phyloP scores from a whole-genome alignment of 2,888 invertebrate species.

The Athripsodes cinereus region DNA sequence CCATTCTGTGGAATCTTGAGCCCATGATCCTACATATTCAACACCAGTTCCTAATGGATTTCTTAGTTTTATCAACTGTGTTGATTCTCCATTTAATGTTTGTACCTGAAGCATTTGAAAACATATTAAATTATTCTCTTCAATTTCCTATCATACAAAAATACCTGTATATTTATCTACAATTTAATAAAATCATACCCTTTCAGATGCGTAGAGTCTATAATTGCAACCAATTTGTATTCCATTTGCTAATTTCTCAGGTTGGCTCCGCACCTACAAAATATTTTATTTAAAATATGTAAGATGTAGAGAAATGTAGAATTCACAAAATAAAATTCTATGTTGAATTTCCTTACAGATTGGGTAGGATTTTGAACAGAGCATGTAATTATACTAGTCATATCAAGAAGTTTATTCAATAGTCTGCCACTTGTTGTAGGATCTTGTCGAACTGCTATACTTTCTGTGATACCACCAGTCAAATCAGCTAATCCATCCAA shows the following conservation, averaged over 20 bases:
- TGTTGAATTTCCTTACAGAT: conserved; percentile 13
- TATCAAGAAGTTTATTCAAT: conserved; percentile 65
- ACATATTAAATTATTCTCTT: too few relatives aligned
- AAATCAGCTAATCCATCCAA: conserved; percentile 83
- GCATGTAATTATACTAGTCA: conserved; percentile 80
- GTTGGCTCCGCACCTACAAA: conserved; percentile 48
- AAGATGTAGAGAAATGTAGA: too few relatives aligned
- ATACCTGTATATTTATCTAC: neutral
- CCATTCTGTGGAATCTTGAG: conserved; percentile 68
- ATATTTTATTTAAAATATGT: too few relatives aligned
- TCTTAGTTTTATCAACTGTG: conserved; percentile 64
- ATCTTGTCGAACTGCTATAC: conserved; percentile 65
- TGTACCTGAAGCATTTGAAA: conserved; percentile 63
- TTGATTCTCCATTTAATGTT: conserved; percentile 62
- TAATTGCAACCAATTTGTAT: conserved; percentile 77
- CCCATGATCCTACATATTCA: conserved; percentile 63
- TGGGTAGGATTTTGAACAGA: conserved; percentile 41
- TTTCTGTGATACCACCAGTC: conserved; percentile 85
- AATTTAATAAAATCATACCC: conserved; percentile 43
- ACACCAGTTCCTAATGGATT: conserved; percentile 60
- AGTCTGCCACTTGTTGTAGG: conserved; percentile 61
- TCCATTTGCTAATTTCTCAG: conserved; percentile 58
- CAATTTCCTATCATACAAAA: too few relatives aligned
- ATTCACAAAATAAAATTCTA: too few relatives aligned
- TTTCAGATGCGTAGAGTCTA: conserved; percentile 65